Evolutionary conservation across 2,888 invertebrate species (phyloP), one percentile per base, ranked within the genome.

Genomic region (Meloe dianella): DNA sequence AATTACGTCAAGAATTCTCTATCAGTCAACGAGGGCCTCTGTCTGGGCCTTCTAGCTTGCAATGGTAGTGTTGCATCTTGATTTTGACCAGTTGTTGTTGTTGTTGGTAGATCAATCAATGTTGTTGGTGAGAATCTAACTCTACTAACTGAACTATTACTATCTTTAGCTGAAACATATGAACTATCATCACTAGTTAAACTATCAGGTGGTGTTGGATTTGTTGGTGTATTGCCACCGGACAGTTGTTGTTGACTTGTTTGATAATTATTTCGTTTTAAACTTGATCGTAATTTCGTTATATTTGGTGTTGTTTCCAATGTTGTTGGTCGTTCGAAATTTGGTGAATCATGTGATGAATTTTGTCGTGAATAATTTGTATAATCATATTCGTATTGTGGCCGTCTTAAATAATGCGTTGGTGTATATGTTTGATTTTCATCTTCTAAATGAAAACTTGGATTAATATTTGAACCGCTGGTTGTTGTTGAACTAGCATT

Each of bases 131-230:
- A 94, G 84, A 93, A 93, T 65, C 91, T 86, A 66, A 92, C 94
- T 14, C 93, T 86, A 47, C 90, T 89, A 69, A 89, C 89, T n/a
- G 91, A 90, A 29, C 90, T 90, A 67, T 89, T 86, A 70, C 90
- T 90, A 77, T 93, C 94, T 77, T 93, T 88, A 20, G 95, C 95
- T 9, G 95, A 95, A 74, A 94, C 90, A 82, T 95, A 96, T 56
- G 94, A 94, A 78, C 93, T 93, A 79, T 95, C 95, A 27, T 96
- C 96, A 77, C 94, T 93, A 0, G 93, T 91, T 67, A 94, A 79
- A 72, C 93, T 93, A 76, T 94, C 95, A 0, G 94, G 94, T 0
- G 95, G 94, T 7, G 95, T 94, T 1, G 92, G 92, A 81, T 93
- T 92, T 0, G 93, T 92, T 20, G 94, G 93, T 0, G 93, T 93